Evolutionary conservation across 1,140 invertebrate species (phyloP), one percentile per base, ranked within the genome.

Genomic region (Zaprionus ghesquierei): DNA sequence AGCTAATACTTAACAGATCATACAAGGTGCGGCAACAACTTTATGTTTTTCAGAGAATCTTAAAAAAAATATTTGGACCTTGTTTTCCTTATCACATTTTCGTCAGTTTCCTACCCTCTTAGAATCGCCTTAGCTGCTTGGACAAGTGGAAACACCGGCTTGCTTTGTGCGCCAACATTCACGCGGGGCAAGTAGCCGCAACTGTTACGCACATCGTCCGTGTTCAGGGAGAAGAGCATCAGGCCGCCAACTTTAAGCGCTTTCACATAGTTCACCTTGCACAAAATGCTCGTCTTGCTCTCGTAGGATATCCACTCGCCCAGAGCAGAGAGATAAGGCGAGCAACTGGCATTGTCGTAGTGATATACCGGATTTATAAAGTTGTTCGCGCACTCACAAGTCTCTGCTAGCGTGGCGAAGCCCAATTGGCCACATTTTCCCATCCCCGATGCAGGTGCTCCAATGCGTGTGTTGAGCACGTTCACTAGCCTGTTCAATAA

Each of bases 301-400:
- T 99, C 98, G 91, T 95, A 99, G 0, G 97, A 97, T 50, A 98
- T 94, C 98, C 98, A 99, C 87, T 98, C 96, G 5, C 93, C 92
- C 33, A 93, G 92, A 51, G 94, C 94, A 61, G 95, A 95, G 4
- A 96, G 93, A 92, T 97, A 99, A 2, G 97, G 97, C 15, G 97
- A 97, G 73, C 93, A 93, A 20, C 95, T 95, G 22, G 95, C 93
- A 8, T 93, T 84, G 76, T 97, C 95, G 82, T 95, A 96, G 13
- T 94, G 92, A 5, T 93, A 90, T 9, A 79, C 81, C 0, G 94
- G 85, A 2, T 81, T 93, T 10, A 93, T 92, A 68, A 92, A 92
- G 1, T 89, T 89, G 3, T 87, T 75, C 6, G 95, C 85, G 90
- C 97, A 97, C 50, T 92, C 81, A 77, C 96, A 97, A 10, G 96